Conservation (phyloP, 2,888 invertebrate species). For the Drosophila anomelani region DNA sequence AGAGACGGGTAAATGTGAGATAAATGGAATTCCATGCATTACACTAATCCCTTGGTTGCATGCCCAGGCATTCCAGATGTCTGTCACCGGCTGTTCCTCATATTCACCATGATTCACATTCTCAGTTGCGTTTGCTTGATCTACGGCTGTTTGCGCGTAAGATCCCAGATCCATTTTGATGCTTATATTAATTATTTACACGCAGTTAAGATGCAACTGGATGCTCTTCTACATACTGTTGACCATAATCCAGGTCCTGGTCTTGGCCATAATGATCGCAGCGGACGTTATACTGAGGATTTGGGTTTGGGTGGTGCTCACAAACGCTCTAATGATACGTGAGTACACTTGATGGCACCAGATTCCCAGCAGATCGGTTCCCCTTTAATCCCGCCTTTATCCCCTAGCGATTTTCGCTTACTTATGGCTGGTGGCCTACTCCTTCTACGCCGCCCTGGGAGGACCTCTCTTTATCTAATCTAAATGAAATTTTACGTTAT, state of each 20-base stretch:
- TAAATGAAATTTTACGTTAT: too few relatives aligned
- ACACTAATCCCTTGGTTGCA: neutral
- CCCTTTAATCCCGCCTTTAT: fast-evolving
- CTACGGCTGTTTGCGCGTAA: slow-evolving; percentile 49
- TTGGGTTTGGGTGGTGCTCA: slow-evolving; percentile 16
- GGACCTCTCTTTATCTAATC: slow-evolving; percentile 61
- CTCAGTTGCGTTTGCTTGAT: slow-evolving; percentile 35
- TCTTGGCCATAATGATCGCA: slow-evolving; percentile 27
- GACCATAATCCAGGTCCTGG: slow-evolving; percentile 20
- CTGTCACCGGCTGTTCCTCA: slow-evolving; percentile 49
- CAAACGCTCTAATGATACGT: slow-evolving; percentile 24
- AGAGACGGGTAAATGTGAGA: slow-evolving; percentile 58
- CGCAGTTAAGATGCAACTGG: slow-evolving; percentile 27
- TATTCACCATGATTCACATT: slow-evolving; percentile 56
- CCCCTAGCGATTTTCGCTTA: slow-evolving; percentile 48
- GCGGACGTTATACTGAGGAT: slow-evolving; percentile 37
- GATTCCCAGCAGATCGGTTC: neutral
- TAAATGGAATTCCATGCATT: neutral
- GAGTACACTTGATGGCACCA: neutral
- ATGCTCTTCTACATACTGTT: slow-evolving; percentile 41
- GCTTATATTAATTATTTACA: neutral
- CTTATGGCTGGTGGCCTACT: slow-evolving; percentile 67
- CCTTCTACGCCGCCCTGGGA: slow-evolving; percentile 71
- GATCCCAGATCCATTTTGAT: slow-evolving; percentile 3
- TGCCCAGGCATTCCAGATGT: slow-evolving; percentile 60